Evolutionary conservation across 2,113 vertebrate species (phyloP).

Genomic region (Muscicapa adusta): DNA sequence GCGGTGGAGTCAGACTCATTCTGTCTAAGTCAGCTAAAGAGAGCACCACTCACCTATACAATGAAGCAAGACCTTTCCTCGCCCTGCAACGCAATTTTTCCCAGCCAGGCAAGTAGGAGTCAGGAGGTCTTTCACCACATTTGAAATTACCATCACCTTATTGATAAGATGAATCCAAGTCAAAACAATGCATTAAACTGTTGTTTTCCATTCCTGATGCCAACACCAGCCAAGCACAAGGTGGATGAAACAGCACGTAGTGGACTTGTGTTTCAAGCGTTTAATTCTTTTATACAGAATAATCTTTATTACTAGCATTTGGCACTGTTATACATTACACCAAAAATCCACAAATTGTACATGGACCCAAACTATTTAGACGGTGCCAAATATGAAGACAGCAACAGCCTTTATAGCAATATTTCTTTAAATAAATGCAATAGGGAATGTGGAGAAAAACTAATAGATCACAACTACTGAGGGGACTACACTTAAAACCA

Average conservation of each 20-base stretch:
- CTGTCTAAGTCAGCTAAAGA: not conserved
- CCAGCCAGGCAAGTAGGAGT: not conserved
- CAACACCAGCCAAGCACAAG: not conserved
- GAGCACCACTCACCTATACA: conserved; percentile 35
- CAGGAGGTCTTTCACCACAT: conserved; percentile 6
- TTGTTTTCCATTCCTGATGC: not conserved
- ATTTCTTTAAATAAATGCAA: conserved; percentile 73
- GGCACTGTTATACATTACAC: conserved; percentile 74
- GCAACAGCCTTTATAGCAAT: conserved; percentile 56
- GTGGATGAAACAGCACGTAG: conserved; percentile 59
- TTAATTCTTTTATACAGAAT: conserved; percentile 75
- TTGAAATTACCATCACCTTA: conserved; percentile 32
- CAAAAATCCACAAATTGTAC: conserved; percentile 73
- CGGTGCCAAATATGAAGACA: conserved; percentile 67
- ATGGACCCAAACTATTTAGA: conserved; percentile 61
- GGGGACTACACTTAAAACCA: conserved; percentile 62
- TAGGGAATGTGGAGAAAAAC: conserved; percentile 41
- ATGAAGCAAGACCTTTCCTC: conserved; percentile 18
- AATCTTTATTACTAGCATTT: conserved; percentile 74
- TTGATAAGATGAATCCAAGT: not conserved
- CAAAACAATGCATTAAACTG: not conserved
- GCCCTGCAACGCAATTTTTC: not conserved
- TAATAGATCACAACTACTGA: conserved; percentile 62
- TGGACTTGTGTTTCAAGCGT: conserved; percentile 65
- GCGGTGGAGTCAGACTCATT: not conserved